Percentiles rank a stretch among this genome's conserved stretches.
phyloP scores from a whole-genome alignment of 2,888 invertebrate species.

The Cheilosia urbana region DNA sequence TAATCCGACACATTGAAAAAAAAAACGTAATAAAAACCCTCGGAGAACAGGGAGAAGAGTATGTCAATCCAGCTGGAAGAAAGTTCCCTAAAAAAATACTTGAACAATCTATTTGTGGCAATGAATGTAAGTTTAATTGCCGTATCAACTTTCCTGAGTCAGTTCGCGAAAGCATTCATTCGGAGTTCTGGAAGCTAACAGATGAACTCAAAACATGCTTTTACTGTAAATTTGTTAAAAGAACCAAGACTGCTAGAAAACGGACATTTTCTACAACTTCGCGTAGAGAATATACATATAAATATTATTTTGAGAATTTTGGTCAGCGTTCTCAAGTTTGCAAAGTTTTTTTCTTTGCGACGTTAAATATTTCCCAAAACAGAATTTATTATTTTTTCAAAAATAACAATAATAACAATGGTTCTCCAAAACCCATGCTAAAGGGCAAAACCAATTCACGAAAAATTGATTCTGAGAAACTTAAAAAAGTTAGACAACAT shows the following conservation, averaged over 20 bases:
- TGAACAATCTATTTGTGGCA: conserved; percentile 5
- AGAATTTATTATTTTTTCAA: conserved; percentile 17
- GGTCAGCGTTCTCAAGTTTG: conserved; percentile 5
- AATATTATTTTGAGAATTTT: neutral
- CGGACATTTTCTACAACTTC: conserved; percentile 20
- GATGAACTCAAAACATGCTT: conserved; percentile 11
- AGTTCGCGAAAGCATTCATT: conserved; percentile 19
- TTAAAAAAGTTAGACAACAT: no score
- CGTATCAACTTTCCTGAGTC: conserved; percentile 6
- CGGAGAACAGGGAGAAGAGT: conserved; percentile 5
- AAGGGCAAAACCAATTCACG: no score
- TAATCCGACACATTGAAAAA: neutral
- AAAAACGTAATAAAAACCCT: conserved; percentile 6
- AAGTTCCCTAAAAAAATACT: conserved; percentile 10
- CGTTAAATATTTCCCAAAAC: conserved; percentile 5
- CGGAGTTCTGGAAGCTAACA: conserved; percentile 9
- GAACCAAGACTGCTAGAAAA: conserved; percentile 9
- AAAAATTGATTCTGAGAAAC: no score
- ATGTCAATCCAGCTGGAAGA: neutral
- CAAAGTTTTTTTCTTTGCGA: conserved; percentile 8
- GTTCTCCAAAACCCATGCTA: no score
- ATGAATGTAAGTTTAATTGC: conserved; percentile 9
- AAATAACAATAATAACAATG: no score
- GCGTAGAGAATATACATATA: neutral
- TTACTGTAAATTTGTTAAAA: conserved; percentile 13